These are phyloP conservation scores for Perccottus glenii DNA, from an alignment of 2,113 vertebrate genomes.

Conservation along the genomic window DNA sequence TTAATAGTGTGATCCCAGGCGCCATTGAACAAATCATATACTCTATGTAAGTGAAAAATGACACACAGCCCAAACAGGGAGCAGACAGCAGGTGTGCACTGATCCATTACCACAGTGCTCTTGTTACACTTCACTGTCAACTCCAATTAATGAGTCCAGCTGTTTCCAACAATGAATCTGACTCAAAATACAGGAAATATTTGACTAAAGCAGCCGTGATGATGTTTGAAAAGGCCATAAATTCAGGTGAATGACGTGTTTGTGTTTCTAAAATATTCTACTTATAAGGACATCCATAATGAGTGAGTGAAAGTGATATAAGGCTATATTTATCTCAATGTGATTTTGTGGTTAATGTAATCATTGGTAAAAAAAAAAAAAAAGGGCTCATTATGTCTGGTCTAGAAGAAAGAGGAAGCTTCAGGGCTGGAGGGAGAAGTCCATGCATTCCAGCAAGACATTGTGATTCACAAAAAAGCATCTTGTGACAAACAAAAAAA, in stretches of 20 bases:
- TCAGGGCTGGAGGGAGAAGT: background rate
- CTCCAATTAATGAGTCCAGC: slow-evolving; percentile 36
- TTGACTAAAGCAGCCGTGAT: slow-evolving; percentile 1
- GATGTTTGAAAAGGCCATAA: slow-evolving; percentile 2
- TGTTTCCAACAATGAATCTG: slow-evolving; percentile 26
- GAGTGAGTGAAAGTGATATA: too few relatives aligned
- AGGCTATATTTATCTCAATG: too few relatives aligned
- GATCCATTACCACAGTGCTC: slow-evolving; percentile 30
- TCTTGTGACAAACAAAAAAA: slow-evolving; percentile 5
- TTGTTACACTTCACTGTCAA: slow-evolving; percentile 33
- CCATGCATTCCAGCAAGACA: background rate
- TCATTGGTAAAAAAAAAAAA: background rate
- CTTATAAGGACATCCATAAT: background rate
- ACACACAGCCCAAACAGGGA: slow-evolving; percentile 29
- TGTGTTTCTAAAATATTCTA: background rate
- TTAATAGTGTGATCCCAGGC: background rate
- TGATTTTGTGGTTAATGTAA: too few relatives aligned
- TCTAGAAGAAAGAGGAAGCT: background rate
- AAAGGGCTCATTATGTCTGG: background rate
- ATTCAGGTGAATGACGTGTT: background rate
- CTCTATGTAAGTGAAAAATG: background rate
- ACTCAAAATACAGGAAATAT: slow-evolving; percentile 3
- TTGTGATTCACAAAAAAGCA: background rate
- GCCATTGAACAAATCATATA: background rate
- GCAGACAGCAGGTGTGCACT: slow-evolving; percentile 26